Percentiles rank a stretch among this genome's conserved stretches.
Conservation (phyloP, 2,888 invertebrate genomes). For the Agrilus mali region DNA sequence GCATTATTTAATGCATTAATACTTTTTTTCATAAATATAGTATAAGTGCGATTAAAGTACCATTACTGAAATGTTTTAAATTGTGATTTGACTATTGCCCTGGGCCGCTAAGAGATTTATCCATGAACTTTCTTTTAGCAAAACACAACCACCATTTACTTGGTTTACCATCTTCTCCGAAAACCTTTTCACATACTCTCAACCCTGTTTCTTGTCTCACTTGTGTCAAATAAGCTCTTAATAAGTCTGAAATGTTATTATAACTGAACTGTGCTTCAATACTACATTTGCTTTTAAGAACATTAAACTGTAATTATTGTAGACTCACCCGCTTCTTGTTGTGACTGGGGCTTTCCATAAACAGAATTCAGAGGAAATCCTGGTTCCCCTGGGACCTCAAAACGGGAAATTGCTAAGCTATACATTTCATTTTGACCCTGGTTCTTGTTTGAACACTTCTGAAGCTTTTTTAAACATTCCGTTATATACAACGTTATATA, state of each 20-base stretch:
- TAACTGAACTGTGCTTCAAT: too few relatives aligned
- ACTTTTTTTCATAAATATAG: too few relatives aligned
- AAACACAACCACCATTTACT: slow-evolving; percentile 99
- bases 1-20: too few relatives aligned
- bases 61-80: too few relatives aligned
- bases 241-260: slow-evolving; percentile 50
- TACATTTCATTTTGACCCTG: slow-evolving; percentile 95
- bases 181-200: slow-evolving; percentile 86
- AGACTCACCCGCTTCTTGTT: slow-evolving; percentile 63
- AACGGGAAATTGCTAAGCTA: slow-evolving; percentile 83
- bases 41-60: too few relatives aligned
- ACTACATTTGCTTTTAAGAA: too few relatives aligned
- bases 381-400: slow-evolving; percentile 91
- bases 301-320: too few relatives aligned
- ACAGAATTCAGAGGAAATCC: slow-evolving; percentile 93
- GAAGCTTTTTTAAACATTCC: slow-evolving; percentile 90
- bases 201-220: slow-evolving; percentile 89
- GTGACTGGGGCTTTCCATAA: slow-evolving; percentile 72
- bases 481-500: slow-evolving; percentile 96
- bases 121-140: slow-evolving; percentile 99
- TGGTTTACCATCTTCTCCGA: slow-evolving; percentile 86
- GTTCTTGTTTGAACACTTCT: slow-evolving; percentile 78
- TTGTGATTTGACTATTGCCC: slow-evolving; percentile 46
- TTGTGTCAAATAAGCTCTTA: slow-evolving; percentile 90
- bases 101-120: slow-evolving; percentile 86